Base-by-base conservation (phyloP, 1,140 invertebrate genomes). In the Tetraneura akinire region DNA sequence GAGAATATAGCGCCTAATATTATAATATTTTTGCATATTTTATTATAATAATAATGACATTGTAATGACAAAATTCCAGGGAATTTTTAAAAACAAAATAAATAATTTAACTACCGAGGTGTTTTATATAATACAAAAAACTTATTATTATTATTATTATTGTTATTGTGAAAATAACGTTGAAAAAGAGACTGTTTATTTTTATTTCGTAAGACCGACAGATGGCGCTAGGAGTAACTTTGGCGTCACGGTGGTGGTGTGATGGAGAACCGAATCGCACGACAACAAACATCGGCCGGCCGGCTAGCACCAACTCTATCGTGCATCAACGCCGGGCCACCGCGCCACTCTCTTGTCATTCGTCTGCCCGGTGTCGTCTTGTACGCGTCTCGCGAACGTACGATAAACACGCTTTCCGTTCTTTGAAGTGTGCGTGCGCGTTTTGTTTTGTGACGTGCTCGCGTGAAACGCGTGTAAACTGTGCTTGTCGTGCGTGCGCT, bases 341-440 rank as follows among this genome's bases (percentile, higher is more conserved):
- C 53, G 21, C 55, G 60, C 60, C 18, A 21, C 32, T 37, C 64
- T 37, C 21, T 10, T 6, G 37, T 76, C 73, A 76, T 76, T 76
- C 73, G 73, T 42, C 21, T 26, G 32, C 18, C 51, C 53, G 71
- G 51, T 76, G 9, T 29, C 71, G 71, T 55, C 53, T 57, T n/a
- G 71, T 11, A 6, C 73, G 73, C 53, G 26, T 60, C 73, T 21
- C 13, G 64, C 45, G 66, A 13, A 21, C 73, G 21, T 10, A 10
- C 23, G 55, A 3, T 57, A 3, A 3, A 3, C 55, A 10, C 53
- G 57, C 23, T 49, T 53, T 14, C 70, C 73, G 32, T 37, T 23
- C 1, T 49, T 47, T 73, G 47, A 23, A 0, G 21, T 47, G 47
- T 13, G 71, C n/a, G 29, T 37, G 73, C 57, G 21, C 1, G 21